Evolutionary conservation across 1,140 invertebrate species (phyloP), one percentile per base, ranked within the genome.

Genomic region (Drosophila virilis): DNA sequence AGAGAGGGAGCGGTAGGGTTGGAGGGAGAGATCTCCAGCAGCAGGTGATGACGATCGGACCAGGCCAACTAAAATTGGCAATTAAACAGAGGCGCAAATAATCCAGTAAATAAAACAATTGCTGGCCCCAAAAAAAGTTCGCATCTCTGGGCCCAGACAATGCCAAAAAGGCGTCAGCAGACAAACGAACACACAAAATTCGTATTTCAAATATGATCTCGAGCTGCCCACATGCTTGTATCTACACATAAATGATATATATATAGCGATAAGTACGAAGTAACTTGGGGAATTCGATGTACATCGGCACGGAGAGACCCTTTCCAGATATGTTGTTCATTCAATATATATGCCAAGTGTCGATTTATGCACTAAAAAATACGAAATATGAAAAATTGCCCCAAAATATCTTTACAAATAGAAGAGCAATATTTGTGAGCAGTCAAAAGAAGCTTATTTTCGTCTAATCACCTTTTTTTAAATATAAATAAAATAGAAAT

Each of bases 41-140:
- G 65, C 75, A 80, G 74, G 65, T 85, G 76, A 83, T 80, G 76
- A 82, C 72, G 77, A 83, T 74, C 51, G 17, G 67, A 55, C 40
- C 61, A 43, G 69, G 59, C 50, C 38, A 40, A 61, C 75, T 70
- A 72, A 78, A 78, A 80, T 71, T 74, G 80, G 66, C 66, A 46
- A 68, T 28, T 68, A 64, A 67, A 48, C 61, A 28, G 61, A 52
- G 61, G 48, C n/a, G 17, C 45, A 66, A 66, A 66, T 52, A 40
- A 17, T 28, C 22, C 50, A 64, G 42, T 61, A 54, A 71, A 65
- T 65, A 64, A 57, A 55, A 73, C 38, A 52, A 38, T 58, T 72
- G 45, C 45, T 52, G 54, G 62, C 45, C 62, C 54, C 17, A 17
- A 66, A 17, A 66, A 17, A 58, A 65, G 62, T 66, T 72, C 22